Percentiles rank a stretch among this genome's conserved stretches.
Conservation (phyloP, 2,113 vertebrate species). For the Cyanoliseus patagonus region DNA sequence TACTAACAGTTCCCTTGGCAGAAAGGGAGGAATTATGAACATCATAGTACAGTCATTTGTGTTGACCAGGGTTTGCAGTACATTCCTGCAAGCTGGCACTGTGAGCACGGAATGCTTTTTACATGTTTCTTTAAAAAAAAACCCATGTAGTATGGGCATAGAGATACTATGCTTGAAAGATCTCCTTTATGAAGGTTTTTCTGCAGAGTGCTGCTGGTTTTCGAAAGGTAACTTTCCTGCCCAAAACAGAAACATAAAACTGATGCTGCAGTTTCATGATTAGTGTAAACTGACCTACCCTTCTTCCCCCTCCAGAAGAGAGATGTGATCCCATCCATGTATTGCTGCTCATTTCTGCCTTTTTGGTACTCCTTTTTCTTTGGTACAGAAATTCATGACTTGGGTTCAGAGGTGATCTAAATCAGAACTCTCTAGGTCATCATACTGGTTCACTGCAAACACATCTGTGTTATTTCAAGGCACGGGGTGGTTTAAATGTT, state of each 20-base stretch:
- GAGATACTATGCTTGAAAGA: neutral
- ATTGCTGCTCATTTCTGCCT: neutral
- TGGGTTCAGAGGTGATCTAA: neutral
- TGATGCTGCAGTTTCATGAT: neutral
- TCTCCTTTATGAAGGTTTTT: neutral
- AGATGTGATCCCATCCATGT: neutral
- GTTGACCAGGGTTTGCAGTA: neutral
- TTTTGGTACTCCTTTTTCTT: neutral
- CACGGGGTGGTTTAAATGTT: accelerated
- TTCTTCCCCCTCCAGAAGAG: neutral
- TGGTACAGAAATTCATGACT: neutral
- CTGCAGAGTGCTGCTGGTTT: neutral
- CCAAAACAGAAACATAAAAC: neutral
- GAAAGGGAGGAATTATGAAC: neutral
- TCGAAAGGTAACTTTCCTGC: neutral
- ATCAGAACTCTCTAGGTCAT: neutral
- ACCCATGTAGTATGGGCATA: neutral
- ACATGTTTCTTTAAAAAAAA: neutral
- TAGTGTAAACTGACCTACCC: neutral
- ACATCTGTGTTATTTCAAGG: neutral
- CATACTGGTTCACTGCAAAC: neutral
- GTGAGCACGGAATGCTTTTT: neutral
- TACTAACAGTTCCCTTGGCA: neutral
- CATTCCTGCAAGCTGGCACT: neutral
- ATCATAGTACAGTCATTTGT: neutral